phyloP scores from a whole-genome alignment of 2,113 vertebrate genomes.

The Calypte anna region DNA sequence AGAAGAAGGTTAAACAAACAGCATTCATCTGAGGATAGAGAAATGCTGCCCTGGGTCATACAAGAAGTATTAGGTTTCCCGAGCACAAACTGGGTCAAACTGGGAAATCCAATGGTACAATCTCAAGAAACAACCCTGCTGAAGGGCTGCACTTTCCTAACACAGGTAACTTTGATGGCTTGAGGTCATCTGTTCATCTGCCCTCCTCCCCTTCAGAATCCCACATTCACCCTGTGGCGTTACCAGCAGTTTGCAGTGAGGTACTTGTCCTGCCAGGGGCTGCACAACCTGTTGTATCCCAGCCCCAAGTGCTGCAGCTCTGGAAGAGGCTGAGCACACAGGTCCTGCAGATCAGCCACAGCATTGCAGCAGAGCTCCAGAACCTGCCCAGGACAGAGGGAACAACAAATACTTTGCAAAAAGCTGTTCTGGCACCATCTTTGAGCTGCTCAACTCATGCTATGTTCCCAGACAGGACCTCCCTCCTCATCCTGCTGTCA shows the following conservation, averaged over 20 bases:
- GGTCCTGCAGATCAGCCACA: conserved; percentile 72
- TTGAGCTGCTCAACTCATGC: accelerated
- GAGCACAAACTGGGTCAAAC: not conserved
- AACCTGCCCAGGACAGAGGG: conserved; percentile 66
- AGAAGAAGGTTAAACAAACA: not conserved
- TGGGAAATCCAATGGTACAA: not conserved
- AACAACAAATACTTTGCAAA: not conserved
- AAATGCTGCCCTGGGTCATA: not conserved
- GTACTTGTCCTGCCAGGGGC: conserved; percentile 56
- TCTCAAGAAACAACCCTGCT: not conserved
- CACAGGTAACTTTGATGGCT: not conserved
- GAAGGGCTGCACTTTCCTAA: not conserved
- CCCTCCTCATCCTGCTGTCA: not conserved
- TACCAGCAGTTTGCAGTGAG: conserved; percentile 82
- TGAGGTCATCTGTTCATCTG: not conserved
- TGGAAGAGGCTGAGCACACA: conserved; percentile 67
- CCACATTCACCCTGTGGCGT: not conserved
- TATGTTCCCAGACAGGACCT: not conserved
- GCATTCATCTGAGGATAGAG: not conserved
- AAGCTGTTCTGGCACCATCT: not conserved
- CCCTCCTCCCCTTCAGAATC: not conserved
- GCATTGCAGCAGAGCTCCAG: conserved; percentile 86
- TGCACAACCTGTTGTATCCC: conserved; percentile 78
- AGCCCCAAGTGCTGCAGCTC: conserved; percentile 83
- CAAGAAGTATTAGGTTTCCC: not conserved